Base-by-base conservation (phyloP, 1,140 invertebrate genomes). In the Zaprionus camerounensis region DNA sequence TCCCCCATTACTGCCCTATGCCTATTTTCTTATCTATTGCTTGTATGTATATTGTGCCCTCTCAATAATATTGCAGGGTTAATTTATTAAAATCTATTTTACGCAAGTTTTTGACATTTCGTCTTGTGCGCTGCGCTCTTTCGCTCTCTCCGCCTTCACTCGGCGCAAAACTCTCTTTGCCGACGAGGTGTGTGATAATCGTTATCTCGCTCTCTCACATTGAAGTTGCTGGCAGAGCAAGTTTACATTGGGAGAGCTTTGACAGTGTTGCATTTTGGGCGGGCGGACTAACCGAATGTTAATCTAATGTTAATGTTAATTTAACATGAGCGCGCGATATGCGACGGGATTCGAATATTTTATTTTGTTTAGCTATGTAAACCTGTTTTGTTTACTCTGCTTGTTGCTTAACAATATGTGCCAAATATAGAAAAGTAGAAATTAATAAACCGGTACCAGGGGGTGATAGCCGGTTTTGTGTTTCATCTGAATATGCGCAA, bases 181-280 rank as follows among this genome's bases (percentile, higher is more conserved):
- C 41, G 41, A 24, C 20, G 11, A 22, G 3, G n/a, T 63, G 44
- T 36, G 56, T 73, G 58, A 41, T 56, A 44, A 38, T 53, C 20
- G 20, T 65, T 53, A 28, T 31, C 64, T 65, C 41, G 55, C 36
- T 53, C 26, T 46, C 51, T 22, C 56, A 26, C 38, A 31, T 46
- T 57, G 31, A 11, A 44, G 20, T 36, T 26, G 36, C 28, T 24
- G 3, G 12, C 24, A 17, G 20, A 7, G 38, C 3, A 7, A 28
- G 28, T 64, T 53, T 6, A 53, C 53, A 51, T 46, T 58, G 55
- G 65, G 55, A 71, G 62, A 71, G 73, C 73, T 66, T 76, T 65
- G 28, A 15, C 68, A 76, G 73, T 65, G 73, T 76, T 76, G 73
- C 62, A 76, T 71, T 70, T 76, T 71, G 22, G 55, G 67, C 73